Conservation (phyloP, 2,888 invertebrate genomes). For the Campopleginae sp. region DNA sequence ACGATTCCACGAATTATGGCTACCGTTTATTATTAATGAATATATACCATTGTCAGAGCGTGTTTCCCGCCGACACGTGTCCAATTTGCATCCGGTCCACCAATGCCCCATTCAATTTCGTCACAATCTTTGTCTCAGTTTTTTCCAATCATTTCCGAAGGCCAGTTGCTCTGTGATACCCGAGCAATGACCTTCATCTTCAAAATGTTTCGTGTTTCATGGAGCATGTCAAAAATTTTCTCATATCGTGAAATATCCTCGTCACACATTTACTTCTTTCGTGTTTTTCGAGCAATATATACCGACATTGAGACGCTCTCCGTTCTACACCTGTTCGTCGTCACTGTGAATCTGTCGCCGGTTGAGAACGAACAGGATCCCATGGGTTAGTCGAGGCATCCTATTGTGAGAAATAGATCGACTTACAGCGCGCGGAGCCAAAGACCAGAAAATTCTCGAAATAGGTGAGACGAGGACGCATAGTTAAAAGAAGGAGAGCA, state of each 20-base stretch:
- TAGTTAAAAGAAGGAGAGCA: conserved; percentile 67
- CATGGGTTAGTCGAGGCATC: conserved; percentile 52
- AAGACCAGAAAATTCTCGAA: conserved; percentile 59
- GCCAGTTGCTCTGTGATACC: not conserved
- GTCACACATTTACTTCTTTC: not conserved
- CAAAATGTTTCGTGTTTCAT: conserved; percentile 1
- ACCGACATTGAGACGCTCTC: conserved; percentile 12
- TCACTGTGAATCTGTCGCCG: not conserved
- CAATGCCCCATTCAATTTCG: conserved; percentile 7
- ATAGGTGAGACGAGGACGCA: conserved; percentile 53
- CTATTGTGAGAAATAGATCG: conserved; percentile 80
- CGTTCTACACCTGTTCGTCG: conserved; percentile 34
- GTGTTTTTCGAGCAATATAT: conserved; percentile 13
- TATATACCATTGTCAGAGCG: conserved; percentile 16
- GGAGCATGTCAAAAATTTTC: not conserved
- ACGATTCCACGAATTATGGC: conserved; percentile 55
- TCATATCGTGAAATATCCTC: not conserved
- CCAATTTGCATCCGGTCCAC: conserved; percentile 41
- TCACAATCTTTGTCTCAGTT: not conserved
- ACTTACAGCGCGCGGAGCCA: conserved; percentile 73
- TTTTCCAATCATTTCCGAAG: not conserved
- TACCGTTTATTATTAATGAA: conserved; percentile 27
- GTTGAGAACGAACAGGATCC: conserved; percentile 52
- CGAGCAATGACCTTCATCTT: not conserved
- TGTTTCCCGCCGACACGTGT: conserved; percentile 28